Conservation (phyloP, 2,888 invertebrate species). For the Dryobotodes eremita region DNA sequence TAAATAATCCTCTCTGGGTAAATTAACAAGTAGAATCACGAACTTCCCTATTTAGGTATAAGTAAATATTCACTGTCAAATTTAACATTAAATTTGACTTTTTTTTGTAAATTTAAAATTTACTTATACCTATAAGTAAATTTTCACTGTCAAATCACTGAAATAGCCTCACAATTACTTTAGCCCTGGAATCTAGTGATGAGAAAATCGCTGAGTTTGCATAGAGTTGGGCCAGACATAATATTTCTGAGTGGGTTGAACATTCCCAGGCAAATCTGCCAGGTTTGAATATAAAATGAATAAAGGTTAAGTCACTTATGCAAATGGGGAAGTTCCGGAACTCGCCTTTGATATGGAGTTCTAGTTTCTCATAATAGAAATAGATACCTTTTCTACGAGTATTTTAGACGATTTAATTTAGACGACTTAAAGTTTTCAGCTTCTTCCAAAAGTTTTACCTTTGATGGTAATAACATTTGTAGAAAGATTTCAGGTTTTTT, state of each 20-base stretch:
- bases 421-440: slow-evolving; percentile 10
- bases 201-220: slow-evolving; percentile 61
- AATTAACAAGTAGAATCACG: background rate
- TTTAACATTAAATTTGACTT: no score
- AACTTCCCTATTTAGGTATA: background rate
- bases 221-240: slow-evolving; percentile 67
- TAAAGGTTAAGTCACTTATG: slow-evolving; percentile 81
- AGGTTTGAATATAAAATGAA: slow-evolving; percentile 79
- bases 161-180: slow-evolving; percentile 40
- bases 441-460: slow-evolving; percentile 9
- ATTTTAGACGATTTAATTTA: slow-evolving; percentile 42
- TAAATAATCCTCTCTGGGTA: background rate
- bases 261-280: slow-evolving; percentile 73
- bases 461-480: background rate
- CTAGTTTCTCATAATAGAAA: slow-evolving; percentile 63
- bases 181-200: slow-evolving; percentile 43
- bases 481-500: slow-evolving; percentile 7
- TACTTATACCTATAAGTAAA: slow-evolving; percentile 12
- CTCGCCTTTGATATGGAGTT: slow-evolving; percentile 69
- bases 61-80: slow-evolving; percentile 36
- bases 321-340: slow-evolving; percentile 77
- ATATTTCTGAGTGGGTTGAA: slow-evolving; percentile 76
- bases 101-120: no score
- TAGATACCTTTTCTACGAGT: slow-evolving; percentile 55
- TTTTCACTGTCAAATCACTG: slow-evolving; percentile 32